phyloP scores from a whole-genome alignment of 2,113 vertebrate genomes.

The Silurus asotus region DNA sequence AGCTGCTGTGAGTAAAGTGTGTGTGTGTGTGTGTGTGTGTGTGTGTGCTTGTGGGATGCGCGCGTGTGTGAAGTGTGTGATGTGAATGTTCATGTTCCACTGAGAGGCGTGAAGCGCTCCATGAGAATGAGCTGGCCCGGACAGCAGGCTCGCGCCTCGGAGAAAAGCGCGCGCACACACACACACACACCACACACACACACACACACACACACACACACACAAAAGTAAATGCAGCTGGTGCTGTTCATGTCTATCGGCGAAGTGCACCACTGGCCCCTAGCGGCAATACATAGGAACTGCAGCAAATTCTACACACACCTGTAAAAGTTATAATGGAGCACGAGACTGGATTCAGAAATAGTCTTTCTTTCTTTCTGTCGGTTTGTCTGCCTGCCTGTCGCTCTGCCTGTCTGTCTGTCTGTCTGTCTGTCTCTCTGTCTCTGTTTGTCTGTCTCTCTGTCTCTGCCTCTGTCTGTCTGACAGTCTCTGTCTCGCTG shows the following conservation, averaged over 20 bases:
- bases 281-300: conserved; percentile 39
- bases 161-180: conserved; percentile 19
- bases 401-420: not conserved
- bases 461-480: no score
- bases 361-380: no score
- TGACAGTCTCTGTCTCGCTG: no score
- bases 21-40: conserved; percentile 14
- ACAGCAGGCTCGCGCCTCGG: conserved; percentile 51
- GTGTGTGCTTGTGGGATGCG: not conserved
- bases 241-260: conserved; percentile 11
- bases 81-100: conserved; percentile 19
- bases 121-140: conserved; percentile 51
- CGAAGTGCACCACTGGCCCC: conserved; percentile 55
- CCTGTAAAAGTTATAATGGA: no score
- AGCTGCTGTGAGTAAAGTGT: conserved; percentile 22
- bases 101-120: conserved; percentile 31
- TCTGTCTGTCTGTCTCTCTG: no score
- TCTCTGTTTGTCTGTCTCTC: no score
- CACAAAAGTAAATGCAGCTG: conserved; percentile 37
- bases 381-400: not conserved
- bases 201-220: conserved; percentile 10
- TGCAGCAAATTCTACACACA: not conserved
- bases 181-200: conserved; percentile 5
- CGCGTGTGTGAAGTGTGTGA: no score
- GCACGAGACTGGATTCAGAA: no score